Base-by-base conservation (phyloP, 2,888 invertebrate genomes). In the Invenusta paracnida region DNA sequence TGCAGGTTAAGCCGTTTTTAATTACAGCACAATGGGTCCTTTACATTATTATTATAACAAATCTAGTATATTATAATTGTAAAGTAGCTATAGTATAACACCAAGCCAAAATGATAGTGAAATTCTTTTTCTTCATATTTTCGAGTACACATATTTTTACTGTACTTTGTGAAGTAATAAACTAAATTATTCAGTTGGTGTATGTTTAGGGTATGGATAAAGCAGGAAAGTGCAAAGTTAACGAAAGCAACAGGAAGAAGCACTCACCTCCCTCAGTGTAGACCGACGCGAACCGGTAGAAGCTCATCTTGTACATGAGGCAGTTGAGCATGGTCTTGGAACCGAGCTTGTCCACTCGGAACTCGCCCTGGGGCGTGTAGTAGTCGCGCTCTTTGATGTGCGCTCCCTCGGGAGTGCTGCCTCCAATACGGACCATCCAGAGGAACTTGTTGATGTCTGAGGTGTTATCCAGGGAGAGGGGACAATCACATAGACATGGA, bases 301-400 rank as follows among this genome's bases (percentile, higher is more conserved):
- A 99, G 93, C 97, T 97, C 95, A 99, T 96, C 93, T 98, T 99
- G 93, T 99, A 98, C 98, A 98, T 99, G 87, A 98, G 94, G 90
- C 96, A 98, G 93, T 99, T 98, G 89, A 98, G 94, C 89, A 99
- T 93, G 25, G 95, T 95, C 31, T 94, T 94, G 0, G 97, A 96
- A 67, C 97, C 98, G 90, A 97, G 97, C 88, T 95, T 95, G 92
- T 98, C 98, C 0, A 99, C 95, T 79, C 97, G 93, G 92, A 98
- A 99, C 93, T 99, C 98, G 0, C 98, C 98, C 88, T 94, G 91
- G 0, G 96, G 94, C 83, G 97, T 97, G 93, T 98, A 99, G 92
- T 98, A 98, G 93, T 98, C 97, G 90, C 94, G 94, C 93, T 99
- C 98, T 90, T 96, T 95, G 89, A 98, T 98, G 91, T 98, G 96